Evolutionary conservation across 2,797 vertebrate genomes (phyloP), one percentile per base, ranked within the genome.

Genomic region (Menidia menidia): DNA sequence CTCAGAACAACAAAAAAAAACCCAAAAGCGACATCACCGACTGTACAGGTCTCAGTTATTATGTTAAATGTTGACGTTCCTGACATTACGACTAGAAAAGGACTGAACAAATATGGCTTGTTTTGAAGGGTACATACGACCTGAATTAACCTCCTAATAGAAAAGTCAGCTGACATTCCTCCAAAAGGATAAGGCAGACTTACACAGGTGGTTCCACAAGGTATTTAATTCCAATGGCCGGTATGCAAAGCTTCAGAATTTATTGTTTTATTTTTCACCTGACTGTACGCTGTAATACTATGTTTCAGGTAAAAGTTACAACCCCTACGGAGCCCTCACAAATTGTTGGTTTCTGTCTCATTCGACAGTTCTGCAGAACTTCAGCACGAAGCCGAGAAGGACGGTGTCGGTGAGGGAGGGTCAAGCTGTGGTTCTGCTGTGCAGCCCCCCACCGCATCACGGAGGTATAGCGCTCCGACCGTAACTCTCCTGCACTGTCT

Each of bases 381-480:
- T 98, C 91, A 96, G 95, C 90, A 94, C 87, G 33, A 95, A 96
- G 79, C 88, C 89, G 0, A 94, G 96, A 86, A 98, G 93, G 84
- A 95, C 92, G 0, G 96, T 98, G 76, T 96, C 92, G 0, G 97
- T 97, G 55, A 94, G 96, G 18, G 96, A 96, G 79, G 97, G 97
- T 81, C 97, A 98, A 87, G 96, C 96, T 3, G 96, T 98, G 92
- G 97, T 97, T 68, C 93, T 98, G 73, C 94, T 98, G n/a, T 98
- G 97, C 0, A 95, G 96, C n/a, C 96, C 97, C 0, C 97, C 96
- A 0, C 94, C 96, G 0, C 95, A 95, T 88, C 94, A 96, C 0
- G 96, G 97, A 97, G 97, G 96, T 98, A 95, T 69, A 6, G 32
- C 7, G 1, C 60, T 57, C 64, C 9, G 1, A 51, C 67, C 42